A percentile compares a stretch with the other conserved stretches of the same genome.
Conservation (phyloP, 1,140 invertebrate genomes). For the Colletes latitarsis region DNA sequence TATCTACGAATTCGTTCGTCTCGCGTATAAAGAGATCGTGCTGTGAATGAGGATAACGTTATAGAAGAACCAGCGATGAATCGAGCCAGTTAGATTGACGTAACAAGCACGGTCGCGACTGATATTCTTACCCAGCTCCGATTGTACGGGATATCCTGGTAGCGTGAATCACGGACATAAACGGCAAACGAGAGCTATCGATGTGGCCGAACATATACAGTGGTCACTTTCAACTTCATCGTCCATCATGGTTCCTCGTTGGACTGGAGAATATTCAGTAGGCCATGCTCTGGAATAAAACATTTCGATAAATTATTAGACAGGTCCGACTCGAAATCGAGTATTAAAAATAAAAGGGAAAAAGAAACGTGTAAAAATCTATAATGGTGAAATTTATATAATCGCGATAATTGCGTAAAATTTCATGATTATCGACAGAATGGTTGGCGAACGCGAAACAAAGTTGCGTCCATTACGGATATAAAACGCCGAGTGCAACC, state of each 20-base stretch:
- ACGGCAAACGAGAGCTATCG: constrained; percentile 32
- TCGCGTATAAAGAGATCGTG: neutral
- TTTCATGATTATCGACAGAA: neutral
- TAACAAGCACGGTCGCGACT: constrained; percentile 17
- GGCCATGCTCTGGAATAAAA: too few relatives aligned
- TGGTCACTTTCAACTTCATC: constrained; percentile 34
- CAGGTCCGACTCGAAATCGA: too few relatives aligned
- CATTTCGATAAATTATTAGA: too few relatives aligned
- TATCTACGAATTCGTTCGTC: neutral
- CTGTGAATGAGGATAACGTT: neutral
- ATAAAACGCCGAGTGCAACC: neutral
- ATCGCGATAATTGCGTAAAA: too few relatives aligned
- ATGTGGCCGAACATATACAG: constrained; percentile 1
- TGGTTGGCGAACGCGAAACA: constrained; percentile 7
- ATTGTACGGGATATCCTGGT: constrained; percentile 42
- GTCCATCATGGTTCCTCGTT: neutral
- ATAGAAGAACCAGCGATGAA: neutral
- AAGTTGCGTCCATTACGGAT: neutral
- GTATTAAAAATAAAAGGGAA: too few relatives aligned
- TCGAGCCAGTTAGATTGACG: neutral
- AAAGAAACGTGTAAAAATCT: too few relatives aligned
- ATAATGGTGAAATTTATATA: too few relatives aligned
- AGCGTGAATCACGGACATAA: constrained; percentile 46
- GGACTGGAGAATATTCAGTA: too few relatives aligned
- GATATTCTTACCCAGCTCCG: constrained; percentile 31